Base-by-base conservation (phyloP, 2,113 vertebrate genomes). In the Tachuris rubrigastra region DNA sequence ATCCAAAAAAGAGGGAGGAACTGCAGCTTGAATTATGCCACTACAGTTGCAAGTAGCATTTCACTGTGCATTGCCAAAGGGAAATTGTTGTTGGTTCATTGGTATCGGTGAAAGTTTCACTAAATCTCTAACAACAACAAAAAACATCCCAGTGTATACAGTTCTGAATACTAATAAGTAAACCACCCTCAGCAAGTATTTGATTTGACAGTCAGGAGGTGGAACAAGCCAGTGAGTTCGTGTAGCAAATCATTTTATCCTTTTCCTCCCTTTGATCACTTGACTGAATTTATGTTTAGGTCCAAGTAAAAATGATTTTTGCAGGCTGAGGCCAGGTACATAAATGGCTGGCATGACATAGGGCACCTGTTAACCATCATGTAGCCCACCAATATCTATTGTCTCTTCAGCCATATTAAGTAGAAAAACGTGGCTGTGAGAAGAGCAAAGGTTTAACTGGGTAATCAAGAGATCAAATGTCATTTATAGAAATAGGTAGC, bases 71-170 rank as follows among this genome's bases (percentile, higher is more conserved):
- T 96, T 97, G 96, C 97, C 97, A 96, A 82, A 94, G 94, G 96
- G 95, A 96, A 86, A 96, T 87, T 95, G 62, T 90, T 96, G 85
- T 91, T 96, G 80, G 84, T 95, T 95, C 77, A 67, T 63, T 90
- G 92, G 97, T 97, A 96, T 97, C 96, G 93, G 83, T 96, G 96
- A 93, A 97, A 97, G 96, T 97, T 97, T 97, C 91, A 77, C 60
- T 88, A 52, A 90, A 86, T 82, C 85, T 91, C 41, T 47, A 85
- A 85, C 89, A 85, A 67, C 42, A 82, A 89, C 87, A 75, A 33
- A n/a, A 14, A 73, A 4, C 65, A 66, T 78, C 78, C 47, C 25
- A 8, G 8, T 27, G 44, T 80, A 14, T 81, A 47, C 55, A 69
- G n/a, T 56, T 74, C 23, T 58, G 16, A 90, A 46, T 33, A n/a